phyloP scores from a whole-genome alignment of 2,113 vertebrate species.

The Egretta garzetta region DNA sequence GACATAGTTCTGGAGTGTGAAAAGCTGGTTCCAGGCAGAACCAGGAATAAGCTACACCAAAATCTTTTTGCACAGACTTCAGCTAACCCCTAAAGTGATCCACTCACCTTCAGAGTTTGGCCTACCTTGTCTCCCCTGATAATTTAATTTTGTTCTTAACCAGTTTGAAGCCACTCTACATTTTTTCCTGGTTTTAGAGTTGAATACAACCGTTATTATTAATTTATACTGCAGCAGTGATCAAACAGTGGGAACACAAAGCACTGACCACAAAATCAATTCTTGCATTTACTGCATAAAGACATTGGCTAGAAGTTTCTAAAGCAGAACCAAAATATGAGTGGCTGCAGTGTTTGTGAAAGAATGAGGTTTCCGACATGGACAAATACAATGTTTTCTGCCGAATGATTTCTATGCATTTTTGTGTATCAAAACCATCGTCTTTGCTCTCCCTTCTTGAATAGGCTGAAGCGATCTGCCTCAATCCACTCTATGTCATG shows the following conservation, averaged over 20 bases:
- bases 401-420: not conserved
- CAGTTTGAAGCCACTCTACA: not conserved
- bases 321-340: not conserved
- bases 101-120: not conserved
- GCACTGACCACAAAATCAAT: not conserved
- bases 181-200: not conserved
- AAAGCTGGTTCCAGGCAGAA: not conserved
- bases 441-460: not conserved
- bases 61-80: not conserved
- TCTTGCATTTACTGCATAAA: not conserved
- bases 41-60: not conserved
- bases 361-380: not conserved
- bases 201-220: not conserved
- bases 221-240: not conserved
- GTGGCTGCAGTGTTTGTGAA: not conserved
- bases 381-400: not conserved
- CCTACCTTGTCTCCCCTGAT: not conserved
- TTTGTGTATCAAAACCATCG: not conserved
- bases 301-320: not conserved
- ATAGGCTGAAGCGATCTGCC: conserved; percentile 82
- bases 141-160: not conserved
- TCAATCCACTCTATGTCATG: conserved; percentile 93
- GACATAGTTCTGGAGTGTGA: not conserved
- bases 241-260: not conserved
- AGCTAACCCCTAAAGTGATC: not conserved